Base-by-base conservation (phyloP, 2,113 vertebrate species). In the Fulmarus glacialis region DNA sequence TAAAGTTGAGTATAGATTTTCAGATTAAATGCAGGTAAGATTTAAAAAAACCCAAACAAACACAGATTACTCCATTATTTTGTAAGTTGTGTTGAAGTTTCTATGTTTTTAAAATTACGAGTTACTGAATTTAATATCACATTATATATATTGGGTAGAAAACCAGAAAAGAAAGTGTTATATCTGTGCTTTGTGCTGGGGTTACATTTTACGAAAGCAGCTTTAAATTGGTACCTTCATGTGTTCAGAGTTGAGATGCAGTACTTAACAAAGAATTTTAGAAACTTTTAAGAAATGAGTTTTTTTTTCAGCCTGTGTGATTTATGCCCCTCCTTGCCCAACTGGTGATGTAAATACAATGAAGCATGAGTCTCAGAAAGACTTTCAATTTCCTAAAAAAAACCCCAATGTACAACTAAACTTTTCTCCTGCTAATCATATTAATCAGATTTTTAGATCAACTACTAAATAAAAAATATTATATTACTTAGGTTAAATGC, bases 1-100 rank as follows among this genome's bases (percentile, higher is more conserved):
- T 59, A 22, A 66, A 72, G 6, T 8, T 47, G 23, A 63, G 5
- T 34, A 26, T 30, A 53, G 12, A 68, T 42, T 32, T 78, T 80
- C 42, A 75, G 13, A 22, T 52, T 80, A 71, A 64, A 42, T 40
- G 10, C 21, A 52, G 36, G 9, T 68, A 62, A 60, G 32, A 53
- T 53, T 77, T 12, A 5, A 12, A 63, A 53, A n/a, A 21, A 4
- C 0, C 1, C 5, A 50, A 18, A 9, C 8, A 64, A 66, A 56
- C 16, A 18, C 12, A 30, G 3, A 26, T 36, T 67, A 36, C 15
- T 13, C 24, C 12, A 29, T n/a, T 45, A 42, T 47, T 53, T 82
- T 71, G 4, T 53, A 53, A 64, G 38, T 59, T 9, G 53, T 27
- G 17, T 42, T 82, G 43, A 71, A 38, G 5, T 19, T 68, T 14